These are phyloP conservation scores for Riparia riparia DNA, from an alignment of 2,113 vertebrate genomes.

Conservation along the genomic window DNA sequence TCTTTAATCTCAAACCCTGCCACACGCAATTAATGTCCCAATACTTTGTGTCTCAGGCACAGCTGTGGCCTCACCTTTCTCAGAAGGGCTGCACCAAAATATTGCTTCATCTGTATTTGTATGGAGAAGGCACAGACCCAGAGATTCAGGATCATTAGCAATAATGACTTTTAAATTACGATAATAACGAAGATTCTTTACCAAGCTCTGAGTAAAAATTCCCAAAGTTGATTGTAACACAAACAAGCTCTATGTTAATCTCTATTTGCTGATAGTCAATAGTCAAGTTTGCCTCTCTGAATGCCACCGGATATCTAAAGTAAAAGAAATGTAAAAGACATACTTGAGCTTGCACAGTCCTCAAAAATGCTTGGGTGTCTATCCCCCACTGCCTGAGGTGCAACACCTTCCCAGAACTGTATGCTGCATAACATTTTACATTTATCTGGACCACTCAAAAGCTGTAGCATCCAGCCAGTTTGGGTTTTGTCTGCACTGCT, in stretches of 20 bases:
- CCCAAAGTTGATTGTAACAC: background rate
- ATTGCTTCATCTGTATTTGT: background rate
- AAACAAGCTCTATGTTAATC: background rate
- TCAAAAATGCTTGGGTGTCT: background rate
- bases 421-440: background rate
- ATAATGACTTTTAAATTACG: conserved; percentile 45
- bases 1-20: background rate
- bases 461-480: background rate
- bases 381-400: background rate
- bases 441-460: background rate
- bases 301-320: background rate
- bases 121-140: background rate
- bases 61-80: background rate
- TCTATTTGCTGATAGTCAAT: background rate
- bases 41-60: background rate
- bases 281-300: background rate
- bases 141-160: background rate
- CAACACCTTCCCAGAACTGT: background rate
- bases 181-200: conserved; percentile 8
- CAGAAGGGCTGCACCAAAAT: background rate
- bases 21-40: too few species aligned
- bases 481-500: background rate
- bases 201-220: background rate
- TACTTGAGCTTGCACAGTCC: background rate
- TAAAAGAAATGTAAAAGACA: conserved; percentile 8